These are phyloP conservation scores for Mesocentrotus franciscanus DNA, from an alignment of 53 echinoderm and acorn worm species.

Conservation along the genomic window DNA sequence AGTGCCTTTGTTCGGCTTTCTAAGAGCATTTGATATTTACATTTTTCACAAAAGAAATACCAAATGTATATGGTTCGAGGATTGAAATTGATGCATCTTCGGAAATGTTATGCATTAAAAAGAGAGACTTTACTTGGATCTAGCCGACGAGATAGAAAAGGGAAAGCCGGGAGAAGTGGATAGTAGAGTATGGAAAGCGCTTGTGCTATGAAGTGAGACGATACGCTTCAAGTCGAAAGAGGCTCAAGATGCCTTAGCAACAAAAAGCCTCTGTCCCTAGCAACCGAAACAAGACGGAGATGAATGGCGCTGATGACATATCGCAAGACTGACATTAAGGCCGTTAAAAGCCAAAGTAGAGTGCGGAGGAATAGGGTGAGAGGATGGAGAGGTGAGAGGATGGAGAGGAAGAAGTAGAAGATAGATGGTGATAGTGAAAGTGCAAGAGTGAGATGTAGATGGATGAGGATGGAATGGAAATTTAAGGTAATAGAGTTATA, in stretches of 20 bases:
- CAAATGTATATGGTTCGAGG: conserved; percentile 4
- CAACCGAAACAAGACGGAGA: conserved; percentile 41
- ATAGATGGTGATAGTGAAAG: background rate
- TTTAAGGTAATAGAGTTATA: background rate
- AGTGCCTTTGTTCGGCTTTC: background rate
- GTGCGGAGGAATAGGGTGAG: background rate
- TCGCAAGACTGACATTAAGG: conserved; percentile 22
- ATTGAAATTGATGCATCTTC: conserved; percentile 44
- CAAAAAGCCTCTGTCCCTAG: conserved; percentile 62
- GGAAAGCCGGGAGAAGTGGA: background rate
- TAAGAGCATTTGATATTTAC: background rate
- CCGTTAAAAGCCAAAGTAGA: conserved; percentile 28
- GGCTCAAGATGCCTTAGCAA: conserved; percentile 59
- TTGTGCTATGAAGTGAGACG: conserved; percentile 14
- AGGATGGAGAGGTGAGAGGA: background rate
- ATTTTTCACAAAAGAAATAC: background rate
- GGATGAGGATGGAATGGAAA: background rate
- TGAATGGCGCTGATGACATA: conserved; percentile 43
- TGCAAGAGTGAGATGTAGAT: background rate
- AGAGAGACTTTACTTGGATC: conserved; percentile 25
- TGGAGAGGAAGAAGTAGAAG: background rate
- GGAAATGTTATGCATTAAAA: conserved; percentile 8
- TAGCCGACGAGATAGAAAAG: background rate
- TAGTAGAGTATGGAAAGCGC: conserved; percentile 5
- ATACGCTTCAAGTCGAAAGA: conserved; percentile 39